Evolutionary conservation across 2,113 vertebrate genomes (phyloP), one percentile per base, ranked within the genome.

Genomic region (Muscicapa adusta): DNA sequence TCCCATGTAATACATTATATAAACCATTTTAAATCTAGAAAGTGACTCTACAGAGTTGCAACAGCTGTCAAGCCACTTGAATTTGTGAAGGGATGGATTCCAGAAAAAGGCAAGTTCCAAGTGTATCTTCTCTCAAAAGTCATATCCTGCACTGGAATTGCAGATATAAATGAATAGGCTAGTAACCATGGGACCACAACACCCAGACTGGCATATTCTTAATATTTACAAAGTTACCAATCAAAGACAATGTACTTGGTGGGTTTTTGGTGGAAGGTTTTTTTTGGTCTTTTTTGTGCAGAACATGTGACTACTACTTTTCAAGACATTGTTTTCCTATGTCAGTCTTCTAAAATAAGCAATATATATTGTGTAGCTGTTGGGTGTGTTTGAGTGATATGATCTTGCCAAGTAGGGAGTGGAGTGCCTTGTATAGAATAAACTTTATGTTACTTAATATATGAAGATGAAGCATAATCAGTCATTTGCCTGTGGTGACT

Each of bases 401-500:
- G 42, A 84, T 50, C 53, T 79, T 82, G 43, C 18, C 12, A 89
- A 85, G 18, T 4, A 85, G 15, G 13, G n/a, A 91, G 16, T 63
- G 12, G 20, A 75, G 20, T n/a, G 17, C 1, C 56, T 58, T 65
- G 26, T 56, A 43, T 25, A 83, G 62, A 85, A 82, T 91, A 89
- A 94, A 82, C 24, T 57, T 81, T 54, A 45, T 63, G 36, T 81
- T 90, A 58, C 40, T 84, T 74, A 93, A 77, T 88, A 77, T 65
- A 60, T 75, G 76, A 89, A 25, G 48, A 87, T 86, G 68, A 93
- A 81, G 65, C 20, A 78, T 88, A 71, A 90, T 92, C 80, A 80
- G 70, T 89, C 51, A 91, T 93, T 95, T 91, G 45, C 14, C 54
- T 62, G 56, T 51, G 45, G 40, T 96, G 93, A 89, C 56, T 97